phyloP scores from a whole-genome alignment of 2,113 vertebrate species.

The Heterotilapia buettikoferi region DNA sequence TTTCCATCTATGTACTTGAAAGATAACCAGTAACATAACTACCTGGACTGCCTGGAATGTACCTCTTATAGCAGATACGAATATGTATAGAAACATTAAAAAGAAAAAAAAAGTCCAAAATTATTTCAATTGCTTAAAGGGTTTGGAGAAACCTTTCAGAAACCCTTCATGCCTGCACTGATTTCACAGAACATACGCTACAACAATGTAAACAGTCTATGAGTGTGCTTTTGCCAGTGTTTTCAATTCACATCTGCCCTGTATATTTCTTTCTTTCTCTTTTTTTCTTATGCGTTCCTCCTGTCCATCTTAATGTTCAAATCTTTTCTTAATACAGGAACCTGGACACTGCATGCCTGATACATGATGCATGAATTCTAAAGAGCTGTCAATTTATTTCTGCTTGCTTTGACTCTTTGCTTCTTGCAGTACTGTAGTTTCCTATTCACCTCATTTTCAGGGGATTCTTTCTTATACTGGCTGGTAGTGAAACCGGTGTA shows the following conservation, averaged over 20 bases:
- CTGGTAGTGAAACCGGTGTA: not conserved
- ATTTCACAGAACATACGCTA: not conserved
- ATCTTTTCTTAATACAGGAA: not conserved
- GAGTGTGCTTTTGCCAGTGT: not conserved
- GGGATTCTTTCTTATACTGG: not conserved
- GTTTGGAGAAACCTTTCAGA: not conserved
- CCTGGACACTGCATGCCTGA: not conserved
- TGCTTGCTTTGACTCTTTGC: not conserved
- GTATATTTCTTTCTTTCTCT: not conserved
- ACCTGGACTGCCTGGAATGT: not conserved
- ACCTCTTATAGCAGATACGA: rapidly evolving
- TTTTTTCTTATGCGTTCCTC: rapidly evolving
- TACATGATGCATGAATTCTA: not conserved
- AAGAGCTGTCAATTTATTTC: not conserved
- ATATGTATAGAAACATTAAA: not conserved
- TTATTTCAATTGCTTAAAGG: not conserved
- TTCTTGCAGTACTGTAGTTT: not conserved
- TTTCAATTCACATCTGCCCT: not conserved
- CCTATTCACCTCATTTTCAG: rapidly evolving
- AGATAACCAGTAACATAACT: not conserved
- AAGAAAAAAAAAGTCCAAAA: rapidly evolving
- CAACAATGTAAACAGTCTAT: not conserved
- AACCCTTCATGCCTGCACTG: not conserved
- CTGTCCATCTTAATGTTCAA: rapidly evolving
- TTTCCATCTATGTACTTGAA: not conserved